Percentiles rank a stretch among this genome's conserved stretches.
phyloP scores from a whole-genome alignment of 2,888 invertebrate species.

The Temnothorax ravouxi region DNA sequence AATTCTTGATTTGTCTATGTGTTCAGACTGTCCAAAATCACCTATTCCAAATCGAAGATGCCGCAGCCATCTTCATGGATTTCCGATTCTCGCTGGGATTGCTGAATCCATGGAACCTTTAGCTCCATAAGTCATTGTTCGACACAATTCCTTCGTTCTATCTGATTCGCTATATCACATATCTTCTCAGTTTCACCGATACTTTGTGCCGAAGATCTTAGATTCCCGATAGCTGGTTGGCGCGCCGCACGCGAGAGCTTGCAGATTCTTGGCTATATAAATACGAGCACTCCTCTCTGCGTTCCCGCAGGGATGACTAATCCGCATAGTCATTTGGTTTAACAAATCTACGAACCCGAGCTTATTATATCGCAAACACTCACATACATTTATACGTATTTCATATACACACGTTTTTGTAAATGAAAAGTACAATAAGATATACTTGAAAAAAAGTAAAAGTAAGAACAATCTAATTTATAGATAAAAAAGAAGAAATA shows the following conservation, averaged over 20 bases:
- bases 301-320: background rate
- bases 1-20: constrained; percentile 28
- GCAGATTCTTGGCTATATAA: constrained; percentile 3
- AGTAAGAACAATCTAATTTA: background rate
- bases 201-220: constrained; percentile 19
- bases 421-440: background rate
- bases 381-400: background rate
- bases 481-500: background rate
- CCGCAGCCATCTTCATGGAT: constrained; percentile 37
- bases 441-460: background rate
- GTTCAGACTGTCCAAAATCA: constrained; percentile 6
- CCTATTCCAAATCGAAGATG: constrained; percentile 19
- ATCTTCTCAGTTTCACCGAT: constrained; percentile 13
- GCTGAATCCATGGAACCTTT: constrained; percentile 9
- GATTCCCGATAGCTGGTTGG: background rate
- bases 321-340: background rate
- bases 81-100: constrained; percentile 18
- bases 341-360: background rate
- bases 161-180: constrained; percentile 16
- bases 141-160: constrained; percentile 16
- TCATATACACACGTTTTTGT: background rate
- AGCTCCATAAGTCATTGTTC: constrained; percentile 48
- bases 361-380: background rate
- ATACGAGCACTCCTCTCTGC: background rate
- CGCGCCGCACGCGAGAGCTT: background rate